A percentile compares a stretch with the other conserved stretches of the same genome.
Evolutionary conservation across 2,113 vertebrate genomes (phyloP).

Genomic region (Cynocephalus volans): DNA sequence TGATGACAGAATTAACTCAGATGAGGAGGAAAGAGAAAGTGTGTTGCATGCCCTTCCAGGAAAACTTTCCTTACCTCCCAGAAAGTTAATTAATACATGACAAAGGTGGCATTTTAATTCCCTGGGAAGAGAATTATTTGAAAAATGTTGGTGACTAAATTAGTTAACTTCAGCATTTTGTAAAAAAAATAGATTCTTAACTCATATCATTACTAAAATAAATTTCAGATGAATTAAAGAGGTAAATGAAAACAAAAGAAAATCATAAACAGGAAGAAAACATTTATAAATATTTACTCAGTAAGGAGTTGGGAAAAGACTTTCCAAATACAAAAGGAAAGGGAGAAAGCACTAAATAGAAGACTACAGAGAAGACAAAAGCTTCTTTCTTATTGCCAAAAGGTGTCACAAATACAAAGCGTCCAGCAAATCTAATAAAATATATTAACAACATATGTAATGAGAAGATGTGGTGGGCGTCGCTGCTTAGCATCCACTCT

Average conservation of each 20-base stretch:
- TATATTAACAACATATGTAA: background rate
- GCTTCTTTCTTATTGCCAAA: background rate
- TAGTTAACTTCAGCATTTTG: background rate
- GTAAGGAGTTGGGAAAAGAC: background rate
- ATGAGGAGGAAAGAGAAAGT: background rate
- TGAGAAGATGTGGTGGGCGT: background rate
- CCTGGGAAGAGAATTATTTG: background rate
- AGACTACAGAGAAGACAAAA: conserved; percentile 1
- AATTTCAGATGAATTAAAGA: conserved; percentile 49
- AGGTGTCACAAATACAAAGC: background rate
- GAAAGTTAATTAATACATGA: background rate
- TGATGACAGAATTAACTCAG: accelerated
- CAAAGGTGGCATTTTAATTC: conserved; percentile 8
- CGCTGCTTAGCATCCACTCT: background rate
- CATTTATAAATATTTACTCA: background rate
- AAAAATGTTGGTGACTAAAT: background rate
- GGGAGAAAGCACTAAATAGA: background rate
- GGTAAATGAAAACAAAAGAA: conserved; percentile 2
- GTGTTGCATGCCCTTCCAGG: background rate
- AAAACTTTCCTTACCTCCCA: background rate
- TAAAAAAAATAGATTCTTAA: background rate
- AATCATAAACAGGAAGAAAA: conserved; percentile 5
- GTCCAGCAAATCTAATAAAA: background rate
- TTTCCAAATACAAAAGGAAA: background rate
- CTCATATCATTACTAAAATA: background rate